Evolutionary conservation across 2,113 vertebrate species (phyloP).

Genomic region (Amphiprion percula): DNA sequence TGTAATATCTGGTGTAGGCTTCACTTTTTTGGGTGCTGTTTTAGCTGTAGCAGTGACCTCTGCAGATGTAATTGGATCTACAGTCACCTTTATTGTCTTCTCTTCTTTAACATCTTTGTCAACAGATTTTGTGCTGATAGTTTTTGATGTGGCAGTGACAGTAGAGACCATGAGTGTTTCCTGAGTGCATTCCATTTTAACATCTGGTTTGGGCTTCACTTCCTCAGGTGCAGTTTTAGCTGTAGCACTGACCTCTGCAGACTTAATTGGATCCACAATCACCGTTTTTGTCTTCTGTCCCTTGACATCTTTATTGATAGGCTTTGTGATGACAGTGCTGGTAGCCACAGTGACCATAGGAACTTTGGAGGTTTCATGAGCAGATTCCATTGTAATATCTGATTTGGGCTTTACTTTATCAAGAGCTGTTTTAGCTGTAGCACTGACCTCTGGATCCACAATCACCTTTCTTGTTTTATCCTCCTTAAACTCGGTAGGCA

Average conservation of each 20-base stretch:
- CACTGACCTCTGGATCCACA: constrained; percentile 11
- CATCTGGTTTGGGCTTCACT: constrained; percentile 21
- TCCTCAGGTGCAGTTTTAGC: constrained; percentile 10
- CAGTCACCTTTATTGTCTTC: constrained; percentile 22
- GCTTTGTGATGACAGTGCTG: neutral
- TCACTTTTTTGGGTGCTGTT: constrained; percentile 10
- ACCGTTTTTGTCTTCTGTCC: constrained; percentile 24
- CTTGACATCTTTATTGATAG: constrained; percentile 3
- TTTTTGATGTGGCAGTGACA: neutral
- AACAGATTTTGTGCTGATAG: neutral
- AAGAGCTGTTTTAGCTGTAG: constrained; percentile 1
- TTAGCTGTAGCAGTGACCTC: constrained; percentile 7
- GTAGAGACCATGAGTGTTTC: constrained; percentile 2
- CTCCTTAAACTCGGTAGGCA: constrained; percentile 28
- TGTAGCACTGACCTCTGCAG: constrained; percentile 8
- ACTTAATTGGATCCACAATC: constrained; percentile 14
- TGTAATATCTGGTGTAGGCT: constrained; percentile 14
- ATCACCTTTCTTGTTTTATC: constrained; percentile 31
- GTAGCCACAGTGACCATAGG: neutral
- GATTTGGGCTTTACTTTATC: constrained; percentile 30
- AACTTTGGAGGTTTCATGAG: constrained; percentile 20
- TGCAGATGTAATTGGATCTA: constrained; percentile 20
- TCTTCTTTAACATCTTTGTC: constrained; percentile 32
- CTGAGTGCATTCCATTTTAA: constrained; percentile 3
- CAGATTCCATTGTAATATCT: neutral